Percentiles rank a stretch among this genome's conserved stretches.
These are phyloP conservation scores for Anadara kagoshimensis DNA, from an alignment of 1,140 invertebrate species.

Conservation along the genomic window DNA sequence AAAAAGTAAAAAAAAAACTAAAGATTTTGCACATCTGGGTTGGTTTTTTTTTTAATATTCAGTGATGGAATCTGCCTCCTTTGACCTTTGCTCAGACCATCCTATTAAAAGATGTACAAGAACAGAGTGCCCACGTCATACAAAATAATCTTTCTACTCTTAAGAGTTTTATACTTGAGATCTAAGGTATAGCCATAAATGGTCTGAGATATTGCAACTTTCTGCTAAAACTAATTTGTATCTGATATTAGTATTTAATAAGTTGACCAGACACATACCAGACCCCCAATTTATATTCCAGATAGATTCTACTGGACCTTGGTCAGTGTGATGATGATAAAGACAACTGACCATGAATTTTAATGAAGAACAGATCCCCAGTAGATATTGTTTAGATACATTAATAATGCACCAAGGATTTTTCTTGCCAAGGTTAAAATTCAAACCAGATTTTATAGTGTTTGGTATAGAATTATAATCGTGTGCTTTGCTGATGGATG, in stretches of 20 bases:
- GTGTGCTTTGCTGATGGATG: background rate
- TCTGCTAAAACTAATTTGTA: constrained; percentile 23
- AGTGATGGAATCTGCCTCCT: too few relatives aligned
- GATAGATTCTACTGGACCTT: background rate
- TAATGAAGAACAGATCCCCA: constrained; percentile 5
- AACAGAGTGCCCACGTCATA: too few relatives aligned
- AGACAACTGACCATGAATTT: constrained; percentile 18
- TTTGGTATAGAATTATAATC: constrained; percentile 2
- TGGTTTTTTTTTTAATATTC: too few relatives aligned
- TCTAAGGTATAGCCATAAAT: constrained; percentile 14
- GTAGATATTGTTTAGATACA: background rate
- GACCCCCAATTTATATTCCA: background rate
- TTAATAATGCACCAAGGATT: background rate
- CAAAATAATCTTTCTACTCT: too few relatives aligned
- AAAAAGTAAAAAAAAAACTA: too few relatives aligned
- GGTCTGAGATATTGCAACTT: background rate
- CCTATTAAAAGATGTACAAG: too few relatives aligned
- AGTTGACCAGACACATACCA: constrained; percentile 13
- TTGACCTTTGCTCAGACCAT: too few relatives aligned
- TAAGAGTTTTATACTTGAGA: too few relatives aligned
- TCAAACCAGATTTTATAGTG: constrained; percentile 15
- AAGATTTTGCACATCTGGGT: too few relatives aligned
- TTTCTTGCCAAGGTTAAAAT: constrained; percentile 13
- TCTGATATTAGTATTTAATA: constrained; percentile 26
- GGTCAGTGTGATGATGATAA: too few relatives aligned